Percentiles rank a stretch among this genome's conserved stretches.
Conservation (phyloP, 2,888 invertebrate species). For the Ophraella communa region DNA sequence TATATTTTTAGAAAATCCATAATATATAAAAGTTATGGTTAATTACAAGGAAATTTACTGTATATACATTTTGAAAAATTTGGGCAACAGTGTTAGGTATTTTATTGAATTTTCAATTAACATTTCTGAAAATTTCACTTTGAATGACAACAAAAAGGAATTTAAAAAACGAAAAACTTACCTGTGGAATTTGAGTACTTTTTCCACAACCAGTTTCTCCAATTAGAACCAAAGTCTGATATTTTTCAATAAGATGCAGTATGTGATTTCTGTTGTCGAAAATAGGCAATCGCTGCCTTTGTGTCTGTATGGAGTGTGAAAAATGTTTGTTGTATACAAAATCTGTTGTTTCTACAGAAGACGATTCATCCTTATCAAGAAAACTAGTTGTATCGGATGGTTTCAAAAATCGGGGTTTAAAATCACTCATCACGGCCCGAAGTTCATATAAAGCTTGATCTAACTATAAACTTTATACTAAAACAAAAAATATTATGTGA, state of each 20-base stretch:
- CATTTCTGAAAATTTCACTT: background rate
- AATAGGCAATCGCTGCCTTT: constrained; percentile 86
- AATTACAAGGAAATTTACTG: too few relatives aligned
- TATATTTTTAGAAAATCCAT: too few relatives aligned
- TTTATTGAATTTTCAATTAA: too few relatives aligned
- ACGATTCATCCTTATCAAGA: constrained; percentile 55
- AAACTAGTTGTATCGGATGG: constrained; percentile 57
- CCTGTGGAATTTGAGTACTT: constrained; percentile 95
- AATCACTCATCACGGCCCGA: constrained; percentile 54
- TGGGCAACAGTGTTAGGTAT: too few relatives aligned
- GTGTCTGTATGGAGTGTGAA: constrained; percentile 82
- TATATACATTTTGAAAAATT: too few relatives aligned
- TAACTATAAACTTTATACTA: too few relatives aligned
- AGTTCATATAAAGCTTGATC: too few relatives aligned
- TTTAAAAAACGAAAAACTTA: constrained; percentile 56
- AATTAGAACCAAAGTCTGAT: constrained; percentile 85
- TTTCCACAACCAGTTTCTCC: constrained; percentile 98
- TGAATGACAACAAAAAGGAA: background rate
- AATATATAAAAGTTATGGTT: too few relatives aligned
- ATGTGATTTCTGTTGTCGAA: constrained; percentile 86
- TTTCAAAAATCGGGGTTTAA: constrained; percentile 58
- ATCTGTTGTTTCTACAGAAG: constrained; percentile 51
- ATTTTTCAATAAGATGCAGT: constrained; percentile 86
- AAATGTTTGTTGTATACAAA: constrained; percentile 87
- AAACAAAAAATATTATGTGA: too few relatives aligned